Base-by-base conservation (phyloP, 2,888 invertebrate genomes). In the Diaperis boleti region DNA sequence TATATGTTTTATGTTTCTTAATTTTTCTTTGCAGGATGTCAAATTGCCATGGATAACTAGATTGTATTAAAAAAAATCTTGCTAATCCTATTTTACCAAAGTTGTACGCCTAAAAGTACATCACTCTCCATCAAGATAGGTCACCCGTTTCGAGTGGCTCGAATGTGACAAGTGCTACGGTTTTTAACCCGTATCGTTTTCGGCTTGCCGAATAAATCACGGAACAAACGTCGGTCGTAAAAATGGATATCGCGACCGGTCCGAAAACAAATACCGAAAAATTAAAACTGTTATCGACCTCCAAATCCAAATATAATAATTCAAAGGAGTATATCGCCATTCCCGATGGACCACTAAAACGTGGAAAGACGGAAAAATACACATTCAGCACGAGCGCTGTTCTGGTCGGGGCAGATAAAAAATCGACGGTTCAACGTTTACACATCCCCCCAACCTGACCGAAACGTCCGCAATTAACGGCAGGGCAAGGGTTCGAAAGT, bases 281-380 rank as follows among this genome's bases (percentile, higher is more conserved):
- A 68, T 70, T 65, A 67, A 68, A 70, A 68, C 66, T 56, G 67
- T 69, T 67, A 70, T 70, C 68, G 70, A 69, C 64, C 60, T 15
- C 15, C 54, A 60, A 67, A 69, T 69, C 66, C 70, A 71, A 71
- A 71, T 71, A 71, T 69, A 67, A 71, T 71, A 71, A 69, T 64
- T 71, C 69, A 71, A 67, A 67, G 60, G 65, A 69, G 66, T 62
- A 65, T 69, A 68, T 68, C 68, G 67, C 64, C 66, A 66, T 64
- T 67, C 69, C 69, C 69, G 67, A 69, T 69, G 68, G 68, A 64
- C 62, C 64, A 59, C 67, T 65, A 68, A 57, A 62, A 44, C 49
- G 52, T 52, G 62, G 62, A 69, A 70, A 69, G 69, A 69, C 65
- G 68, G 68, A 70, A 70, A 69, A 69, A 69, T 62, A 70, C 70